Base-by-base conservation (phyloP, 2,797 vertebrate genomes). In the Labroides dimidiatus region DNA sequence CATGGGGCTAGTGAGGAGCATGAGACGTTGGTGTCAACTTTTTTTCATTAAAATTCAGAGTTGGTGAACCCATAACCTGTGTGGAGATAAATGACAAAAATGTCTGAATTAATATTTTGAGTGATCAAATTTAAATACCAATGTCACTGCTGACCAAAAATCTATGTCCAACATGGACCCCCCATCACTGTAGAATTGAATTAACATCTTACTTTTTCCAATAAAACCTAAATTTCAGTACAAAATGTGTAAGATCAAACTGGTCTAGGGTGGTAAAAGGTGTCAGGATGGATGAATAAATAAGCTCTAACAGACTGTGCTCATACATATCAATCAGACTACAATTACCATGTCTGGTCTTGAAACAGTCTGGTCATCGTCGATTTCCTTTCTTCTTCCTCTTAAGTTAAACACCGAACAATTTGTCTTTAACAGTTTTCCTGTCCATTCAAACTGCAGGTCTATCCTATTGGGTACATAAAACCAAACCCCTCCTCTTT, bases 381-480 rank as follows among this genome's bases (percentile, higher is more conserved):
- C 50, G n/a, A 17, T 77, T 81, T 70, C 50, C 59, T 84, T 85
- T 87, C 57, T 83, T 76, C 57, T 42, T 62, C 74, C 78, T 72
- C 71, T 77, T 66, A 69, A 70, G 76, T 78, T 86, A 65, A 86
- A 87, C 17, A 23, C 54, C 2, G 52, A 79, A 76, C 86, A 87
- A 78, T 82, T 85, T 77, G 81, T 73, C 42, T 56, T 80, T 61
- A 66, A 78, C 74, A 73, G 73, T 80, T 86, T 88, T 85, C 78
- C 84, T 87, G 82, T 86, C 76, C 49, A 75, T 87, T 87, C 76
- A 88, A 37, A 37, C 54, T 42, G 54, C 30, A 43, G 27, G 62
- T 73, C 70, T 61, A 19, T 62, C 61, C 78, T 41, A 45, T 65
- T 57, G 53, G 77, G 73, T 88, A 64, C 75, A 78, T 86, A 82